Conservation (phyloP, 2,888 invertebrate genomes). For the Cremastinae sp. region DNA sequence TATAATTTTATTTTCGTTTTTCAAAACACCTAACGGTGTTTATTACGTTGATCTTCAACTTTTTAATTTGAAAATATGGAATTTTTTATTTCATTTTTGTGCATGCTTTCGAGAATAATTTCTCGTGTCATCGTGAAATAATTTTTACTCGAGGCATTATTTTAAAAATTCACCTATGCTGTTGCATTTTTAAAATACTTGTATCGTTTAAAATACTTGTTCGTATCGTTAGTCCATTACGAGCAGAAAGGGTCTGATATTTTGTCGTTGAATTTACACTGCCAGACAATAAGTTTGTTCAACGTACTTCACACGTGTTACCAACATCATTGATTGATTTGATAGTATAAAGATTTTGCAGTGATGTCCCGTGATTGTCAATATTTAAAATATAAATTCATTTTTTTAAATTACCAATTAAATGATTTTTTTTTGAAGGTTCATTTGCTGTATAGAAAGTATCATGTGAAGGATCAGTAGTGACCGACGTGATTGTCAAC, state of each 20-base stretch:
- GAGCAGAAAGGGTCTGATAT: slow-evolving; percentile 49
- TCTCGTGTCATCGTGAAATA: background rate
- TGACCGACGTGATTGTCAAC: slow-evolving; percentile 40
- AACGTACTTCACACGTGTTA: slow-evolving; percentile 21
- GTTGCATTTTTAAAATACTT: slow-evolving; percentile 31
- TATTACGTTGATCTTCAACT: slow-evolving; percentile 4
- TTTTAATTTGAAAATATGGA: slow-evolving; percentile 1
- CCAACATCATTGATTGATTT: slow-evolving; percentile 25
- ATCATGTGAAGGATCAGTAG: slow-evolving; percentile 10
- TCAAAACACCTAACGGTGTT: slow-evolving; percentile 14
- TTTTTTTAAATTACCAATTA: slow-evolving; percentile 8
- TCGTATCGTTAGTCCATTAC: slow-evolving; percentile 36
- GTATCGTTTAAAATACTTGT: background rate
- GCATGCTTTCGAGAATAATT: background rate
- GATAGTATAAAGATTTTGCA: background rate
- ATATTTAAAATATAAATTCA: slow-evolving; percentile 1
- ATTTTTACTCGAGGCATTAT: background rate
- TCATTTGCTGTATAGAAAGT: slow-evolving; percentile 17
- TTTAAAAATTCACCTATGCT: slow-evolving; percentile 22
- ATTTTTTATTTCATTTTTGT: slow-evolving; percentile 4
- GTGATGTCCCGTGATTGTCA: slow-evolving; percentile 3
- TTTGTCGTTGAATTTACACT: slow-evolving; percentile 61
- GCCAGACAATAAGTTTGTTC: slow-evolving; percentile 59
- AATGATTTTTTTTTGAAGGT: slow-evolving; percentile 5
- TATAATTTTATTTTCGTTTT: slow-evolving; percentile 57